phyloP scores from a whole-genome alignment of 2,888 invertebrate genomes.

The Prenolepis imparis region DNA sequence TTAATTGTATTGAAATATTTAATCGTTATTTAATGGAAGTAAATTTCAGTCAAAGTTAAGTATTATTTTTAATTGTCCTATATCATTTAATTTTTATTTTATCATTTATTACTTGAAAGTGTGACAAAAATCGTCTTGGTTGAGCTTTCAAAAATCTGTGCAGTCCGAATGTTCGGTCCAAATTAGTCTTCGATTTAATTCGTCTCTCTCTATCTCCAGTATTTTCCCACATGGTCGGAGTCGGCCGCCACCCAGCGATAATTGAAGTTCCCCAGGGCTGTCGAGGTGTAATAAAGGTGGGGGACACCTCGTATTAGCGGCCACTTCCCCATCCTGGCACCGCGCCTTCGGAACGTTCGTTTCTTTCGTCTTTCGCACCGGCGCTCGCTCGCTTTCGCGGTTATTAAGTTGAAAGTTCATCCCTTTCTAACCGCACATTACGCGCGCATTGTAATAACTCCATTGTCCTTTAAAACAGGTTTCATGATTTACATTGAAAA shows the following conservation, averaged over 20 bases:
- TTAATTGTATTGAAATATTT: neutral
- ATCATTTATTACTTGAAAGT: neutral
- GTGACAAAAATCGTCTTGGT: neutral
- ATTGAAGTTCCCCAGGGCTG: conserved; percentile 62
- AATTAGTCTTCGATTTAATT: no score
- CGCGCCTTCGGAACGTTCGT: conserved; percentile 63
- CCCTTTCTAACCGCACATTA: conserved; percentile 53
- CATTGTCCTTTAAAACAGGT: conserved; percentile 28
- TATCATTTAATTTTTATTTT: neutral
- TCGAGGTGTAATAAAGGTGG: conserved; percentile 70
- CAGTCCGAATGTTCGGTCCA: neutral
- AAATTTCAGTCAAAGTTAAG: neutral
- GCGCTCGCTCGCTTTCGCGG: conserved; percentile 68
- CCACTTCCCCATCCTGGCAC: conserved; percentile 62
- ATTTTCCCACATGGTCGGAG: conserved; percentile 61
- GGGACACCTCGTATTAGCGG: conserved; percentile 69
- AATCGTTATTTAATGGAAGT: neutral
- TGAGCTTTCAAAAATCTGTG: neutral
- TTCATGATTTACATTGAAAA: conserved; percentile 7
- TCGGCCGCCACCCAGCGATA: conserved; percentile 63
- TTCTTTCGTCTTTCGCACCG: conserved; percentile 40
- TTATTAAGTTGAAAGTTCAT: conserved; percentile 73
- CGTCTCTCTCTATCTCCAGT: conserved; percentile 15
- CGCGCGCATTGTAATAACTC: conserved; percentile 30
- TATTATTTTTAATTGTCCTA: neutral